Evolutionary conservation across 2,113 vertebrate genomes (phyloP).

Genomic region (Sphaerodactylus townsendi): DNA sequence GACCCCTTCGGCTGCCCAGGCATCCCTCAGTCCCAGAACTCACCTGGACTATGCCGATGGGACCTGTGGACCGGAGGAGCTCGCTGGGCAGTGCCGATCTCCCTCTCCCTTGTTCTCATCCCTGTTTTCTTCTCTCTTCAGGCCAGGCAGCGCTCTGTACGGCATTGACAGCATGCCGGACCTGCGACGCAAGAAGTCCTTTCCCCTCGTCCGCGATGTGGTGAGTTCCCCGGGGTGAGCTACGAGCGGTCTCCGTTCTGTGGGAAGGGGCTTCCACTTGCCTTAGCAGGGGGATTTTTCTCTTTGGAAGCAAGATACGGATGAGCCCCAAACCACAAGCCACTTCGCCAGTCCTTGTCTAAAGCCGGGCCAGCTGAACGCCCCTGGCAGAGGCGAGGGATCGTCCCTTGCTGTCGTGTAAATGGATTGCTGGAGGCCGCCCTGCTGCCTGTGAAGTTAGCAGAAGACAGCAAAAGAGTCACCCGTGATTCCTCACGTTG

Average conservation of each 20-base stretch:
- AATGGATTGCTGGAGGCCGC: not conserved
- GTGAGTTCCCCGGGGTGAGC: slow-evolving; percentile 75
- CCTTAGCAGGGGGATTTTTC: not conserved
- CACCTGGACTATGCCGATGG: not conserved
- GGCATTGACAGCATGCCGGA: slow-evolving; percentile 99
- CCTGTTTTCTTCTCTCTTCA: slow-evolving; percentile 53
- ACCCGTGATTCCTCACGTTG: too few species aligned
- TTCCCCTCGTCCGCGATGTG: slow-evolving; percentile 96
- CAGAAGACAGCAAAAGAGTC: not conserved
- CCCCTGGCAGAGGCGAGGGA: not conserved
- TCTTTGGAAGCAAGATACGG: too few species aligned
- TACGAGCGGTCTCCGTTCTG: accelerated
- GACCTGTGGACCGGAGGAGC: too few species aligned
- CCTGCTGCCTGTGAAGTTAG: not conserved
- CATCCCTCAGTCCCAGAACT: not conserved
- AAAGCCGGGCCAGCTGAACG: slow-evolving; percentile 6
- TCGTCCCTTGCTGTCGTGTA: not conserved
- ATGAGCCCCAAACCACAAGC: not conserved
- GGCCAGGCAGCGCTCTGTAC: slow-evolving; percentile 89
- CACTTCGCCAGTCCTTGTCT: not conserved
- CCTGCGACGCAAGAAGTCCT: slow-evolving; percentile 92
- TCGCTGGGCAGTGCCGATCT: too few species aligned
- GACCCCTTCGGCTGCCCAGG: too few species aligned
- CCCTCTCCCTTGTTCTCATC: not conserved
- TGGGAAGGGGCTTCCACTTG: not conserved